Evolutionary conservation across 2,797 vertebrate species (phyloP).

Genomic region (Dendrocincla fuliginosa): DNA sequence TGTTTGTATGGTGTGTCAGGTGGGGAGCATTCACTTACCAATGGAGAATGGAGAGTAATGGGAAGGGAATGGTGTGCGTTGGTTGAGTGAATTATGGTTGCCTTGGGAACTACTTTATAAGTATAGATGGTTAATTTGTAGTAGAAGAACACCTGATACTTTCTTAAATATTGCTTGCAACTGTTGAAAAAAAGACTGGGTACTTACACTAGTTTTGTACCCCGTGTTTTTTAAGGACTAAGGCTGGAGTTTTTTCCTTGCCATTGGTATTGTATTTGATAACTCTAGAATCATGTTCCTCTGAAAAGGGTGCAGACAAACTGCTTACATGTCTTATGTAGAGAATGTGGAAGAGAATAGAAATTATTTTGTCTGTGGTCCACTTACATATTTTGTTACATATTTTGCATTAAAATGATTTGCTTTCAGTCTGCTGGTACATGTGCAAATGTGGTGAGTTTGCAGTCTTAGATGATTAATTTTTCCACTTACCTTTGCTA

Average conservation of each 20-base stretch:
- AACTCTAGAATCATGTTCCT: neutral
- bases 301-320: neutral
- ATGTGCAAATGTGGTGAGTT: neutral
- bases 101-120: slow-evolving; percentile 26
- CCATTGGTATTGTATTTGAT: neutral
- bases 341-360: neutral
- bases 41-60: neutral
- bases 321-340: neutral
- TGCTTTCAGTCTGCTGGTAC: neutral
- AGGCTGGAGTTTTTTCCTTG: neutral
- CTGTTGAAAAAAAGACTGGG: neutral
- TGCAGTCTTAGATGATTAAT: neutral
- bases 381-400: neutral
- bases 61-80: neutral
- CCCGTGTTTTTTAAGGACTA: neutral
- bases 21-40: neutral
- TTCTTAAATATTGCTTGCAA: neutral
- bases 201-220: neutral
- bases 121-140: neutral
- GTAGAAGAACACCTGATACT: neutral
- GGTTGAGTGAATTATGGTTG: neutral
- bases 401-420: neutral
- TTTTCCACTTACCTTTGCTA: neutral
- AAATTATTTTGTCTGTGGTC: neutral
- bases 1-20: neutral